Conservation (phyloP, 1,140 invertebrate genomes). For the Brachionus rotundiformis region DNA sequence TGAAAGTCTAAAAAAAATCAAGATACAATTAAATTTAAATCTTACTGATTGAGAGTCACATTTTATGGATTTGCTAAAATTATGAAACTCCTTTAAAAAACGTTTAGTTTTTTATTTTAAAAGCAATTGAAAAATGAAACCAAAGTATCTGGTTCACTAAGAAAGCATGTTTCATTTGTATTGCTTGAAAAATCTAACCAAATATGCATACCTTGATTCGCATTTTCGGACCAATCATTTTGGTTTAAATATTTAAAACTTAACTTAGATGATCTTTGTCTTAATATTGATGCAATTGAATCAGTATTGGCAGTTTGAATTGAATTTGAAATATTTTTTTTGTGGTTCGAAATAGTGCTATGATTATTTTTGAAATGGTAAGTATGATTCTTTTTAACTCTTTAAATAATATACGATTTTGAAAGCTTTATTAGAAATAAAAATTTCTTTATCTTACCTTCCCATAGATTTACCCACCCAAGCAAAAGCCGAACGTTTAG, state of each 20-base stretch:
- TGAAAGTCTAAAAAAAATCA: neutral
- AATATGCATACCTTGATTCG: slow-evolving; percentile 29
- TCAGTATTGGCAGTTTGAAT: neutral
- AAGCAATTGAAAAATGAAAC: neutral
- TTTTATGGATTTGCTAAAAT: neutral
- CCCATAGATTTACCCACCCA: slow-evolving; percentile 12
- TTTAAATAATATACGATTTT: neutral
- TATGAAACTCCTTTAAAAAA: slow-evolving; percentile 19
- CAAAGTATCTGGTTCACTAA: neutral
- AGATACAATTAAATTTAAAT: neutral
- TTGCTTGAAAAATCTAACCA: slow-evolving; percentile 10
- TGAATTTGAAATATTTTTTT: neutral
- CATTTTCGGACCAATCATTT: neutral
- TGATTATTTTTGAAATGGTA: neutral
- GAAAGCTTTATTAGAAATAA: too few species aligned
- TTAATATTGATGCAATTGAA: neutral
- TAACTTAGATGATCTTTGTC: neutral
- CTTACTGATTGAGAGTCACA: neutral
- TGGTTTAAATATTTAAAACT: neutral
- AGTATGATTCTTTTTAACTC: neutral
- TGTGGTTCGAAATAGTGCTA: neutral
- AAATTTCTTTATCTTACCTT: too few species aligned
- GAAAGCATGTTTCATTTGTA: slow-evolving; percentile 23
- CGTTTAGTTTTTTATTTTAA: neutral
- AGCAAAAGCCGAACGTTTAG: neutral